Base-by-base conservation (phyloP, 1,140 invertebrate genomes). In the Leptestheria dahalacensis region DNA sequence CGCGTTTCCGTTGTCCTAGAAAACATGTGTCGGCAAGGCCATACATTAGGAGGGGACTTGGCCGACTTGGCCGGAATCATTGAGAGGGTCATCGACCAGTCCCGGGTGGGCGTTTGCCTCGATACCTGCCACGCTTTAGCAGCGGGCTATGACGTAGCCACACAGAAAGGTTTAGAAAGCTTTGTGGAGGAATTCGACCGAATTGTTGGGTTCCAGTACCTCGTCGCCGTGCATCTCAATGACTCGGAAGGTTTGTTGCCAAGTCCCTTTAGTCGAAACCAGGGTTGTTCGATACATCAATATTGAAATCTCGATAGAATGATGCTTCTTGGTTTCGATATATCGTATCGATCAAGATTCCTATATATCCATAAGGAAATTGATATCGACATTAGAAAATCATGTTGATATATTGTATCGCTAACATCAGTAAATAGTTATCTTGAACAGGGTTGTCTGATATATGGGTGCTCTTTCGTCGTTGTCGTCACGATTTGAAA, bases 91-190 rank as follows among this genome's bases (percentile, higher is more conserved):
- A 66, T 74, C 33, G 73, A 78, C 62, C 74, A 74, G 59, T 64
- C 68, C 2, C 63, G 77, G 47, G 65, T 78, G 52, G 77, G 77
- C 15, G 71, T 78, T 20, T 78, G 77, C 64, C 59, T 78, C 18
- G 77, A 78, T 63, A 78, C 77, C 0, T 78, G 77, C 65, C 77
- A 78, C 67, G 74, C 76, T 21, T 76, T 75, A 68, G 77, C 76
- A 63, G 77, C 76, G 59, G 76, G 76, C 15, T 77, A 74, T 68
- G 73, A 78, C 64, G 59, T 78, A 18, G 64, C 70, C 10, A 70
- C 68, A 21, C 62, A 69, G 28, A 61, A 69, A 49, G 72, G 72
- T 0, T 78, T 72, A 62, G 60, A 75, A 18, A 55, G 66, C 24
- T 71, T 73, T 60, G 68, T 77, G 64, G 60, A 67, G 11, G 70